phyloP scores from a whole-genome alignment of 2,113 vertebrate species.

The Cricetomys ansorgei region DNA sequence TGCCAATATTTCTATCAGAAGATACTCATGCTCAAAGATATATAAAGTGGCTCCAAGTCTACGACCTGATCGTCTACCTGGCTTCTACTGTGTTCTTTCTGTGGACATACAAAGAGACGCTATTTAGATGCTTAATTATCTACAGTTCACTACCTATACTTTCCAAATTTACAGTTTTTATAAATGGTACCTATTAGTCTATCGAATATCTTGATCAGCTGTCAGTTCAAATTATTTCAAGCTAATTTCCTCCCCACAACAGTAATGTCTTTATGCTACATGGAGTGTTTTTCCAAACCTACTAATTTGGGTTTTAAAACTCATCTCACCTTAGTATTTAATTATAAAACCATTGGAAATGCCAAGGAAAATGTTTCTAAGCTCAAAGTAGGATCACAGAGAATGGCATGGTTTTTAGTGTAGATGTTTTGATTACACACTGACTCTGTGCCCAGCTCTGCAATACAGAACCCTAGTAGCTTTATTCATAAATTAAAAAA shows the following conservation, averaged over 20 bases:
- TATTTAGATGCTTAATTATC: neutral
- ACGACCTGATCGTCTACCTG: neutral
- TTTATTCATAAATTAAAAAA: constrained; percentile 18
- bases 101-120: neutral
- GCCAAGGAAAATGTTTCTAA: constrained; percentile 17
- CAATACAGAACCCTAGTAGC: neutral
- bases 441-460: neutral
- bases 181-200: constrained; percentile 10
- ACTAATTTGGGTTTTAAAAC: constrained; percentile 28
- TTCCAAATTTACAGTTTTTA: constrained; percentile 17
- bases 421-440: neutral
- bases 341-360: neutral
- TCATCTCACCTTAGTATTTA: neutral
- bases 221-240: constrained; percentile 44
- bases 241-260: constrained; percentile 13
- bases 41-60: constrained; percentile 16
- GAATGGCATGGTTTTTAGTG: neutral
- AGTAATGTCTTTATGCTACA: neutral
- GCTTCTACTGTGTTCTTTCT: neutral
- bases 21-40: neutral
- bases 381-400: neutral
- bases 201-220: constrained; percentile 39
- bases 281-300: constrained; percentile 35
- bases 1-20: constrained; percentile 7
- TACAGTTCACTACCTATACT: neutral